Conservation (phyloP, 2,888 invertebrate species). For the Drosophila nr. perissopoda region DNA sequence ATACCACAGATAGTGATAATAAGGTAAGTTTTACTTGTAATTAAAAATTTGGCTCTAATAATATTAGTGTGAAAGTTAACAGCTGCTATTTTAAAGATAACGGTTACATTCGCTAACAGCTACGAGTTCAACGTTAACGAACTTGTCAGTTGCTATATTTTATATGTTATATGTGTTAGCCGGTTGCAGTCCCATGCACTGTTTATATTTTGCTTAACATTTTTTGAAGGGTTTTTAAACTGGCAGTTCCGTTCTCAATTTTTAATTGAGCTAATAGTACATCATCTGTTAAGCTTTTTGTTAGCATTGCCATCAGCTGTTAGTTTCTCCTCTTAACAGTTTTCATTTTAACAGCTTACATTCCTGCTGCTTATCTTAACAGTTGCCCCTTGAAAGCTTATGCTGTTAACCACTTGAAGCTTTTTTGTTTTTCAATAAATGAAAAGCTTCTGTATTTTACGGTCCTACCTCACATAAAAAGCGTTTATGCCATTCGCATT, state of each 20-base stretch:
- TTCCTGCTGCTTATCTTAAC: neutral
- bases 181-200: neutral
- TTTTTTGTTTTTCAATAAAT: conserved; percentile 12
- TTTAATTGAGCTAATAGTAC: neutral
- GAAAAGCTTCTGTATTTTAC: conserved; percentile 26
- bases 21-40: conserved; percentile 88
- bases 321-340: neutral
- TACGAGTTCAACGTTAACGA: neutral
- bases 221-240: neutral
- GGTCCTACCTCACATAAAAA: conserved; percentile 71
- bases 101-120: neutral
- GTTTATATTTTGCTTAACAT: neutral
- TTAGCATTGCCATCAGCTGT: neutral
- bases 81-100: neutral
- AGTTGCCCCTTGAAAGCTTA: neutral
- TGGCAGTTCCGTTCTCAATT: neutral
- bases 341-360: neutral
- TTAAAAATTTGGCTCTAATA: neutral
- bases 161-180: neutral
- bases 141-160: neutral
- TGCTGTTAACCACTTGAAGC: conserved; percentile 26
- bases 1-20: conserved; percentile 95
- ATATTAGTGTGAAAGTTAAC: neutral
- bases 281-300: neutral
- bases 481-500: conserved; percentile 33